Evolutionary conservation across 2,888 invertebrate species (phyloP), one percentile per base, ranked within the genome.

Genomic region (Parnassius smintheus): DNA sequence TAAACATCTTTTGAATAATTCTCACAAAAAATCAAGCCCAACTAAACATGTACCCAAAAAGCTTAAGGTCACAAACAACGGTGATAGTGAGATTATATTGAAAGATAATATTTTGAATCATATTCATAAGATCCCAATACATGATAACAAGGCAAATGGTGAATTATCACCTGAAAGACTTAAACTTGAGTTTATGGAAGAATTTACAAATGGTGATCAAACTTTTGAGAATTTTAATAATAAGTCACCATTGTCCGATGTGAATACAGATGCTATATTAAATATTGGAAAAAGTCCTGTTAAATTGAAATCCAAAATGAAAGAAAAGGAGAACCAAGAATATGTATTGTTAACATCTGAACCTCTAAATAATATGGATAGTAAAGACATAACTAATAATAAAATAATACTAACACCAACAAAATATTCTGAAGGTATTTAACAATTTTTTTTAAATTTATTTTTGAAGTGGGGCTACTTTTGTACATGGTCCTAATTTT

Each of bases 401-500:
- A 8, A 41, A 54, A 49, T 48, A 3, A 62, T 18, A 42, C 25
- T 53, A 44, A 49, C 68, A 56, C 67, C 70, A 12, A 61, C 53
- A 25, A 71, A 65, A 64, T 62, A 22, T 60, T 49, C 61, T n/a
- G 66, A 60, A 64, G 69, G 72, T 72, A 67, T 35, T 35, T 35
- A 35, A 35, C 35, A 7, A 60, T 22, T 9, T 13, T 49, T 49
- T 13, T 9, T 48, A 46, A 11, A 10, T 2, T 2, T 44, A 2
- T 8, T 11, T 10, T 44, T 44, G 11, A 44, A 11, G 2, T 44
- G 10, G 9, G 11, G 9, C 10, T 44, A 11, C 11, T 11, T 44
- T 44, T 44, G 9, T 2, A 44, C 9, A 44, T 44, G 9, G 8
- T 44, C 44, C 44, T 10, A 44, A 44, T 44, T 44, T 44, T 44